These are phyloP conservation scores for Corythornis cristatus DNA, from an alignment of 2,113 vertebrate species.

Conservation along the genomic window DNA sequence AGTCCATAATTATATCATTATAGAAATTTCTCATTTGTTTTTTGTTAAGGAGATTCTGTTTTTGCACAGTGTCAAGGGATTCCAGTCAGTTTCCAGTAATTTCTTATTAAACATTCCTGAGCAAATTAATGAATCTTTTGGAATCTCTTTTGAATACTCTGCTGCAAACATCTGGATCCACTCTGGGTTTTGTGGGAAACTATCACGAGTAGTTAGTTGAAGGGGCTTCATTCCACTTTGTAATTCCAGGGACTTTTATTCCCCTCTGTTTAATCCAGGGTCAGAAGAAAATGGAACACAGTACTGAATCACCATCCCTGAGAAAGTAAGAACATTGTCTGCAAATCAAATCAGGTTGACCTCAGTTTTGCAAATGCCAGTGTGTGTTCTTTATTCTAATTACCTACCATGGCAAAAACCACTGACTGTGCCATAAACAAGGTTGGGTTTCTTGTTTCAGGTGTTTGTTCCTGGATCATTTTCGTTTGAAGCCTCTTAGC, in stretches of 20 bases:
- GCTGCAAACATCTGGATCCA: conserved; percentile 22
- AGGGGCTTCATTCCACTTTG: not conserved
- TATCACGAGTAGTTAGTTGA: not conserved
- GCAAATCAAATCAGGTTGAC: not conserved
- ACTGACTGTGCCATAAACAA: not conserved
- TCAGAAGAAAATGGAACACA: not conserved
- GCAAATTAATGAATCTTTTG: not conserved
- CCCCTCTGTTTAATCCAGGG: too few relatives aligned
- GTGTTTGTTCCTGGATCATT: not conserved
- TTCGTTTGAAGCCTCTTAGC: not conserved
- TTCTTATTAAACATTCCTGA: not conserved
- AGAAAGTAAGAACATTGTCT: not conserved
- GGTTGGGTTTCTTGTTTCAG: not conserved
- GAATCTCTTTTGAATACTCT: not conserved
- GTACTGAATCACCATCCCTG: not conserved
- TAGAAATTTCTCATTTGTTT: not conserved
- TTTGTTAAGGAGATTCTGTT: not conserved
- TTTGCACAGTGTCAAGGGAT: not conserved
- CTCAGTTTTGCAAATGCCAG: not conserved
- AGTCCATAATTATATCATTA: not conserved
- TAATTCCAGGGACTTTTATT: too few relatives aligned
- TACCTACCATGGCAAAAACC: not conserved
- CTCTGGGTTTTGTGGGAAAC: not conserved
- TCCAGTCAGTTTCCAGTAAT: not conserved
- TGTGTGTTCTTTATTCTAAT: not conserved